A percentile compares a stretch with the other conserved stretches of the same genome.
Conservation (phyloP, 2,888 invertebrate species). For the Aphrophora alni region DNA sequence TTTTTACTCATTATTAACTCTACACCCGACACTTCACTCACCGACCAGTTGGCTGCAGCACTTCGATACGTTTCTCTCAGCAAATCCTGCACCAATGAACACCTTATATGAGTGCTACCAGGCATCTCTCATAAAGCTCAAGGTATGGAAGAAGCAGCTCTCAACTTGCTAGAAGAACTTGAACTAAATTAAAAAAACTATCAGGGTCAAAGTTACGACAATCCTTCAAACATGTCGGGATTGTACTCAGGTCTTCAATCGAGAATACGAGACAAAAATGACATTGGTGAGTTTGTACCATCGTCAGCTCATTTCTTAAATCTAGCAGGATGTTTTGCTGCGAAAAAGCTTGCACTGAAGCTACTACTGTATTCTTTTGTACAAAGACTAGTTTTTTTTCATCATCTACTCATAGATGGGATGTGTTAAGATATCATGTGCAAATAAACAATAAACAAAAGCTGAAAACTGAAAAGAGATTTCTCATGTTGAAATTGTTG, state of each 20-base stretch:
- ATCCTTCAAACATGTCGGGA: too few relatives aligned
- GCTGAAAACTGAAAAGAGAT: too few relatives aligned
- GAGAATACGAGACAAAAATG: conserved; percentile 14
- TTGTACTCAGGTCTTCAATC: conserved; percentile 26
- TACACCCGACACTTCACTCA: conserved; percentile 31
- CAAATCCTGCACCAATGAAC: conserved; percentile 26
- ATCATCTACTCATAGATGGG: too few relatives aligned
- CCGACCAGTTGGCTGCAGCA: conserved; percentile 24
- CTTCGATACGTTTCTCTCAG: conserved; percentile 23
- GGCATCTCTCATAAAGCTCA: too few relatives aligned
- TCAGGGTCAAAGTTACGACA: conserved; percentile 52
- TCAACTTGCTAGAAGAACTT: conserved; percentile 36
- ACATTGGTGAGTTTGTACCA: conserved; percentile 28
- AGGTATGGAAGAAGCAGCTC: conserved; percentile 20
- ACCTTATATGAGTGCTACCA: conserved; percentile 25
- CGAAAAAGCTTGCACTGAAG: too few relatives aligned
- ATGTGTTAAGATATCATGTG: conserved; percentile 14
- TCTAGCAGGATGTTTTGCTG: too few relatives aligned
- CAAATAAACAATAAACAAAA: conserved; percentile 6
- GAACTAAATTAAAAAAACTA: conserved; percentile 45
- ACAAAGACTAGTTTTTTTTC: conserved; percentile 31
- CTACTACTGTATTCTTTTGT: conserved; percentile 9
- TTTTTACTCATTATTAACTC: conserved; percentile 31
- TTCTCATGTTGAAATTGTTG: too few relatives aligned
- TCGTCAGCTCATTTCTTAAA: conserved; percentile 30